Evolutionary conservation across 2,888 invertebrate genomes (phyloP).

Genomic region (Eurytoma californica): DNA sequence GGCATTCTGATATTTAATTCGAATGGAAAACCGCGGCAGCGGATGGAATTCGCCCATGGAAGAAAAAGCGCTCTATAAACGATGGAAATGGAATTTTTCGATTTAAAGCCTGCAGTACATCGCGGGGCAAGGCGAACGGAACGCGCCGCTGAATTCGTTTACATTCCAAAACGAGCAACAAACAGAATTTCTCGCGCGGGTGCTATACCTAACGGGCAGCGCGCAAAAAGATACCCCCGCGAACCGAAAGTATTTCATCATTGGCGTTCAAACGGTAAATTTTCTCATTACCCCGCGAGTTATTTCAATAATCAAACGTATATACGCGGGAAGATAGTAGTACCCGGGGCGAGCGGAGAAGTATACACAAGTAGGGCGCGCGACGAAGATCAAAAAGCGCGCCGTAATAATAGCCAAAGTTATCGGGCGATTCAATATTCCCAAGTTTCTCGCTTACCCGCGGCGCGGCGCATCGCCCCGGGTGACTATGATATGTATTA

Average conservation of each 20-base stretch:
- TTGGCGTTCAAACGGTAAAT: neutral
- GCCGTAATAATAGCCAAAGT: constrained; percentile 51
- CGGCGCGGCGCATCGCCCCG: constrained; percentile 40
- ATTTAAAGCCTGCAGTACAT: no score
- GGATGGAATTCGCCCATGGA: no score
- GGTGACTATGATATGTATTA: constrained; percentile 51
- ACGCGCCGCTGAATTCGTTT: no score
- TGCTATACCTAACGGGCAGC: no score
- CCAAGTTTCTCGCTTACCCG: constrained; percentile 41
- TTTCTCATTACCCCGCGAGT: neutral
- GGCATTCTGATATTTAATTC: no score
- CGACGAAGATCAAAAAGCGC: constrained; percentile 43
- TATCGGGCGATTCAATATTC: constrained; percentile 52
- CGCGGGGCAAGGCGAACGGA: no score
- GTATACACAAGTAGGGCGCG: neutral
- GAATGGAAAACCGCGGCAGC: neutral
- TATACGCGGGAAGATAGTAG: no score
- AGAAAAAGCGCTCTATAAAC: neutral
- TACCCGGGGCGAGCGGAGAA: no score
- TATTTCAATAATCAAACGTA: constrained; percentile 20
- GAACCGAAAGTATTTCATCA: no score
- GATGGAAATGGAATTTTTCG: constrained; percentile 1
- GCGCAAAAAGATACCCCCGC: no score
- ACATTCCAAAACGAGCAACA: no score
- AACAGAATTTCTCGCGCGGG: no score